A percentile compares a stretch with the other conserved stretches of the same genome.
Conservation (phyloP, 2,113 vertebrate species). For the cattle (Bos taurus) region ARS-UCD2.0 NC_037357.1:79347501-79348000, state of each 20-base stretch:
- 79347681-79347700: background rate
- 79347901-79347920: background rate
- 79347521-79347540: background rate
- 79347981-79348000: background rate
- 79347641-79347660: background rate
- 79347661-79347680: background rate
- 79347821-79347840: background rate
- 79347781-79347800: background rate
- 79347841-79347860: slow-evolving; percentile 5
- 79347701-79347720: background rate
- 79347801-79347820: background rate
- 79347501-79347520: background rate
- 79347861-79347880: background rate
- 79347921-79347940: background rate
- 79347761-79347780: background rate
- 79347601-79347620: background rate
- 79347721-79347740: background rate
- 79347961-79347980: background rate
- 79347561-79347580: background rate
- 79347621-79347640: background rate
- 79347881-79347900: background rate
- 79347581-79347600: background rate
- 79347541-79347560: background rate
- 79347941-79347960: background rate
- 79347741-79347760: background rate